Percentiles rank a stretch among this genome's conserved stretches.
Evolutionary conservation across 1,140 invertebrate genomes (phyloP).

Genomic region (Cydia splendana): DNA sequence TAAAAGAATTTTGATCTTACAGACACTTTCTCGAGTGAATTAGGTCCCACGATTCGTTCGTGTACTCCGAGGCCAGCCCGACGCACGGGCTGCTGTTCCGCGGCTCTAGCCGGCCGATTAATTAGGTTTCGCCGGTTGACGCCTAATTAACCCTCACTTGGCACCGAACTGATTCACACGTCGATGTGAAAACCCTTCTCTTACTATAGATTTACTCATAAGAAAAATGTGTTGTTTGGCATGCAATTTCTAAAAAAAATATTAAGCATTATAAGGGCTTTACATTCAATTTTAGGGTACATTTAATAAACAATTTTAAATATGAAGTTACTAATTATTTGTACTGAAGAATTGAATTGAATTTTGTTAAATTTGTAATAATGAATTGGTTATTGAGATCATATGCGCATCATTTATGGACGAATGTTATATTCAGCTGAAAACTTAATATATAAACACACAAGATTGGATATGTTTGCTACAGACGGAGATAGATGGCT

Average conservation of each 20-base stretch:
- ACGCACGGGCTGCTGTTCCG: conserved; percentile 26
- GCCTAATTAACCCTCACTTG: conserved; percentile 53
- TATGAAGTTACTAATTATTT: too few relatives aligned
- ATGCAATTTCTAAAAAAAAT: too few relatives aligned
- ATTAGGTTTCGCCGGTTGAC: conserved; percentile 53
- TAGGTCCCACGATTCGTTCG: neutral
- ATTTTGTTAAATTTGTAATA: too few relatives aligned
- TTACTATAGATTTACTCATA: conserved; percentile 33
- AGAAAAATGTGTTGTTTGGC: neutral
- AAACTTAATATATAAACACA: conserved; percentile 34
- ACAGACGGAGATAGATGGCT: conserved; percentile 94
- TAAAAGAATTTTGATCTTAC: too few relatives aligned
- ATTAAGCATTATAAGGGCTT: too few relatives aligned
- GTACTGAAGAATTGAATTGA: too few relatives aligned
- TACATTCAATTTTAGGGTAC: too few relatives aligned
- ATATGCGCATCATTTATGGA: too few relatives aligned
- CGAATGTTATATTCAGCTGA: neutral
- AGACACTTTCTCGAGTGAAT: too few relatives aligned
- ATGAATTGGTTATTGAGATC: too few relatives aligned
- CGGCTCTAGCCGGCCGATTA: conserved; percentile 46
- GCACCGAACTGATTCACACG: conserved; percentile 38
- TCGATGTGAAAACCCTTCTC: conserved; percentile 36
- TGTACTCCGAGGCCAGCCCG: conserved; percentile 38
- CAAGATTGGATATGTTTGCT: conserved; percentile 61
- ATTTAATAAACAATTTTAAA: too few relatives aligned